Evolutionary conservation across 2,797 vertebrate genomes (phyloP), one percentile per base, ranked within the genome.

Genomic region (Pangasius sanitwongsei): DNA sequence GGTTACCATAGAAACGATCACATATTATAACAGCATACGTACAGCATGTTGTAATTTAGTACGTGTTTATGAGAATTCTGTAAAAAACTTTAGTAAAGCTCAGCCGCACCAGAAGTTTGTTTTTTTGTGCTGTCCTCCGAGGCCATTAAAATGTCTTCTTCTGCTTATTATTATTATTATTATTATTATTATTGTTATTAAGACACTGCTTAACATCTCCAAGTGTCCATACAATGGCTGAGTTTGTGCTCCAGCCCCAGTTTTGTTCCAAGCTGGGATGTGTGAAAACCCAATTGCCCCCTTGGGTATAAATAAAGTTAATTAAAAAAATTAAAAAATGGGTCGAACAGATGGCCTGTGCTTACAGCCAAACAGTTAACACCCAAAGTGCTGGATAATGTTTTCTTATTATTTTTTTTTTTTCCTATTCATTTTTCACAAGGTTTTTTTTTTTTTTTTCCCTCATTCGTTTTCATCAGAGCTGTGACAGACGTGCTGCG

Each of bases 341-440:
- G 87, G 81, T 61, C 72, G 89, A 92, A 91, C 91, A 92, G 91
- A 92, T 92, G 91, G 91, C 86, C 67, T 80, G 84, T 83, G 82
- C 90, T 90, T 86, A 87, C 88, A 89, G 87, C 85, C 78, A 89
- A 89, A 77, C 83, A 87, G 78, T 89, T 92, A 89, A 90, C 88
- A 85, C 89, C 86, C 85, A 91, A 90, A 89, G 85, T 87, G 88
- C 86, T 23, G 83, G 28, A 87, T 86, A 91, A 89, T 89, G 83
- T 89, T 80, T 74, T 85, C 74, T 4, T 37, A 37, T 34, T 37
- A 37, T n/a, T 59, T 61, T 25, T 37, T 34, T 37, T 11, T 18
- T 20, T 23, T 63, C 16, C 53, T 37, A 83, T 44, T 57, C 74
- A 48, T 84, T 75, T 87, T 88, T 78, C 55, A 87, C 23, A 84